Evolutionary conservation across 2,888 invertebrate genomes (phyloP), one percentile per base, ranked within the genome.

Genomic region (Vannuccia rotundouncinata): DNA sequence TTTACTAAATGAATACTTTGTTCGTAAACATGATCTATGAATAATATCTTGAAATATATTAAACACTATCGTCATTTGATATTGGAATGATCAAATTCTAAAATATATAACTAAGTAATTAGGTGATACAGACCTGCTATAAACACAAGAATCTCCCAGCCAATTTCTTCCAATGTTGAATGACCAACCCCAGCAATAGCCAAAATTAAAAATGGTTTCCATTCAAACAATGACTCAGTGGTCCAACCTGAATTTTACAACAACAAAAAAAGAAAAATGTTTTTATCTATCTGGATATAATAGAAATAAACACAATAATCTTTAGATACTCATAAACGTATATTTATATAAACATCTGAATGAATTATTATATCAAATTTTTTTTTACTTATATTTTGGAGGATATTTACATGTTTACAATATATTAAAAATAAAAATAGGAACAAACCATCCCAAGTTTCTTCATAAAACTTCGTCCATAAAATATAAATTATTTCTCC

Each of bases 401-500:
- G n/a, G n/a, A n/a, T n/a, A n/a, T n/a, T n/a, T n/a, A n/a, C n/a
- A n/a, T n/a, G n/a, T n/a, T n/a, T n/a, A n/a, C n/a, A n/a, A 73
- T 5, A 73, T 27, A 73, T 17, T 13, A 73, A 73, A 73, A 13
- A 13, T 17, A 27, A 28, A 73, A 22, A 2, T 17, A 27, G 27
- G 22, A 2, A 27, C 10, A 27, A 13, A 30, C 77, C 77, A 27
- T 77, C 77, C 77, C 77, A 77, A 73, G 59, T 60, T 27, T 77
- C 77, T 77, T 77, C 30, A 27, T 77, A 77, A 1, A 77, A 22
- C 13, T 30, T 30, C 0, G 77, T 76, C 5, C 75, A 75, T n/a
- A 31, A 10, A 31, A 73, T 77, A 31, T 77, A 77, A 30, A 77
- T 77, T 75, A 77, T n/a, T 73, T 73, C 74, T 5, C 2, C 22